Base-by-base conservation (phyloP, 2,113 vertebrate species). In the Xiphophorus hellerii region DNA sequence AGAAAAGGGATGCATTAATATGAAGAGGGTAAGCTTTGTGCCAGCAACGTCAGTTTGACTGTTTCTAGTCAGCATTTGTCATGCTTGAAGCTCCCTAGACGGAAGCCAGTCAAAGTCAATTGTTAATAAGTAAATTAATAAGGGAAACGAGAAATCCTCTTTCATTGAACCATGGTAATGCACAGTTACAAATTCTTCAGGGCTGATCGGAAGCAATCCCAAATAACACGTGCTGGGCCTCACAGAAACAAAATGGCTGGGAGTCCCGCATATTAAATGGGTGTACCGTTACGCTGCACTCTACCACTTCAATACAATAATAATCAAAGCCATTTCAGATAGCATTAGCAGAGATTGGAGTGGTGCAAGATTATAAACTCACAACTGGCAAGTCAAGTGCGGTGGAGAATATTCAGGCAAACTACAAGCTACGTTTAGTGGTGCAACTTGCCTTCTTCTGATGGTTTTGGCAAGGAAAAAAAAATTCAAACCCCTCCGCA, bases 271-370 rank as follows among this genome's bases (percentile, higher is more conserved):
- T 64, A 89, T 86, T 88, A 87, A 87, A 84, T 30, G 62, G 33
- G 63, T 88, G 62, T 25, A 77, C 35, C 12, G 61, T 17, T 29
- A 44, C 44, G 13, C 61, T 8, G 44, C 69, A 67, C 74, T 30
- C 67, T 15, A 14, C 74, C 78, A 73, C 87, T 62, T 89, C 69
- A 82, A 62, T 73, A 65, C 74, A 88, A 93, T 90, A 82, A 79
- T 66, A 86, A 81, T 89, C 73, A 74, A 72, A 84, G 69, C 76
- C 77, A 58, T 68, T 68, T 82, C 76, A 83, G 77, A 5, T 73
- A 62, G 88, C 58, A 88, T 78, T 83, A 89, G 71, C 5, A 28
- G 68, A 89, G 86, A 91, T 84, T 92, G 86, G 80, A 92, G 75
- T 74, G 84, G 84, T 68, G 79, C 20, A 73, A 88, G 91, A 91